Evolutionary conservation across 1,140 invertebrate species (phyloP).

Genomic region (Amyelois transitella): DNA sequence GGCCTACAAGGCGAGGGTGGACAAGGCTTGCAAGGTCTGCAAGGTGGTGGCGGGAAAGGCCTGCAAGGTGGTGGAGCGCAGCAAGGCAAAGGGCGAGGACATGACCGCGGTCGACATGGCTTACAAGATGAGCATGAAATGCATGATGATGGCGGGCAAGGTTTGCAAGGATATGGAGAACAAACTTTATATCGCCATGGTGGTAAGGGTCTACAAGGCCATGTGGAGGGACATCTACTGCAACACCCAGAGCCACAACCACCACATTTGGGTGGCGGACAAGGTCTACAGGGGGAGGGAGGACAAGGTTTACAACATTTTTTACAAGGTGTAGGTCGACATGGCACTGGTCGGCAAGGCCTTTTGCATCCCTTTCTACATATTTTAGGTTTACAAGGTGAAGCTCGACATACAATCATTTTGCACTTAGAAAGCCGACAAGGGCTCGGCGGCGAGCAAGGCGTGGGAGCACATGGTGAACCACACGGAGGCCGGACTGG

Average conservation of each 20-base stretch:
- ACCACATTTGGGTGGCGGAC: constrained; percentile 2
- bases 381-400: constrained; percentile 34
- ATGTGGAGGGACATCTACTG: background rate
- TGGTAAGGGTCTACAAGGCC: constrained; percentile 3
- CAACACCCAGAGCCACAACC: background rate
- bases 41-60: constrained; percentile 6
- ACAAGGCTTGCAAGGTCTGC: constrained; percentile 3
- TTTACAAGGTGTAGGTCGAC: constrained; percentile 22
- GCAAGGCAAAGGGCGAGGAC: background rate
- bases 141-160: constrained; percentile 11
- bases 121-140: constrained; percentile 1
- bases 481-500: constrained; percentile 32
- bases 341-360: constrained; percentile 7
- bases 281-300: constrained; percentile 3
- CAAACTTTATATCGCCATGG: background rate
- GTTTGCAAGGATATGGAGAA: background rate
- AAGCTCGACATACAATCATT: constrained; percentile 33
- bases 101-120: constrained; percentile 17
- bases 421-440: constrained; percentile 45
- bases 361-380: constrained; percentile 39
- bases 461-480: constrained; percentile 22
- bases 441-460: constrained; percentile 18
- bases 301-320: constrained; percentile 23
- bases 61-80: constrained; percentile 7
- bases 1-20: background rate